Percentiles rank a stretch among this genome's conserved stretches.
Evolutionary conservation across 2,113 vertebrate species (phyloP).

Genomic region (Sylvia atricapilla): DNA sequence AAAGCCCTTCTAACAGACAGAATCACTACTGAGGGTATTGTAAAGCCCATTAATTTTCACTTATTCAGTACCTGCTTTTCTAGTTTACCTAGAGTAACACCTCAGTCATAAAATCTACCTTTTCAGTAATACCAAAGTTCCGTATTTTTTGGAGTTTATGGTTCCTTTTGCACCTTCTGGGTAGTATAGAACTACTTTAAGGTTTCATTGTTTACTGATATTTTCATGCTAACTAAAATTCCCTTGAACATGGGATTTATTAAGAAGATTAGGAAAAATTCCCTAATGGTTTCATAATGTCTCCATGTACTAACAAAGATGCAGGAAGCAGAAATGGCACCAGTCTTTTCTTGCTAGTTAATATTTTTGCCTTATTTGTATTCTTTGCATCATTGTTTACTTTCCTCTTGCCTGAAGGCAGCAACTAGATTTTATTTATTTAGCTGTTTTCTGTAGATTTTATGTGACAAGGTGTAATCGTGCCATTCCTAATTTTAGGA

Average conservation of each 20-base stretch:
- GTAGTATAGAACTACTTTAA: not conserved
- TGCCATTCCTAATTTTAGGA: not conserved
- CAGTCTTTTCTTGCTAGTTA: not conserved
- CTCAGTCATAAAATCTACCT: not conserved
- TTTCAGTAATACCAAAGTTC: not conserved
- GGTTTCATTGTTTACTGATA: not conserved
- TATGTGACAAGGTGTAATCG: fast-evolving
- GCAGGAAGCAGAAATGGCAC: not conserved
- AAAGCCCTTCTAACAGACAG: not conserved
- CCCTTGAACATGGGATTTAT: not conserved
- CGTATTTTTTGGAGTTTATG: not conserved
- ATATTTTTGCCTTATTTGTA: not conserved
- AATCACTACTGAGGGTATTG: not conserved
- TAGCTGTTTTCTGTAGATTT: not conserved
- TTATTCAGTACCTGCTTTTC: not conserved
- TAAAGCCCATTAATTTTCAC: not conserved
- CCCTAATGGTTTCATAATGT: not conserved
- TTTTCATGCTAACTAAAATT: not conserved
- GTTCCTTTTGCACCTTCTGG: not conserved
- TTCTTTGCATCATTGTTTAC: not conserved
- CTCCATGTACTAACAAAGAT: not conserved
- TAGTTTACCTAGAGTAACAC: not conserved
- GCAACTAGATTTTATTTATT: not conserved
- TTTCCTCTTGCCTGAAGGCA: not conserved
- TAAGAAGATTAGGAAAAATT: no score